phyloP scores from a whole-genome alignment of 2,888 invertebrate genomes.

The Acrocyrtus sp. region DNA sequence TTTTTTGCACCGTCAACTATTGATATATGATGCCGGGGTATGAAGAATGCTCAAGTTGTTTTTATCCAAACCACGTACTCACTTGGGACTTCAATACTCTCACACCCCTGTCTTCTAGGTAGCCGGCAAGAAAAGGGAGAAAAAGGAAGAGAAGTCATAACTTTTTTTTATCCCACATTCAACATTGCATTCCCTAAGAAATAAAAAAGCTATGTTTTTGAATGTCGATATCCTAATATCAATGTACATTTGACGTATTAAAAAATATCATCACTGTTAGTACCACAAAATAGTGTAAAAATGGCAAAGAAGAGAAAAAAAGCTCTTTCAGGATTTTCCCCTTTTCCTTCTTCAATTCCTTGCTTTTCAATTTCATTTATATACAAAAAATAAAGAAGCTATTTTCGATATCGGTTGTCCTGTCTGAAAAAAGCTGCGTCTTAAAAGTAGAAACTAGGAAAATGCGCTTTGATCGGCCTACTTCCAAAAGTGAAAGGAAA shows the following conservation, averaged over 20 bases:
- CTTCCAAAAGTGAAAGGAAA: background rate
- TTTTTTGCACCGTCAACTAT: conserved; percentile 8
- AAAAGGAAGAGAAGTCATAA: conserved; percentile 3
- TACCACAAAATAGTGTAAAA: no score
- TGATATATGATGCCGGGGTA: conserved; percentile 27
- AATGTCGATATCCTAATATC: no score
- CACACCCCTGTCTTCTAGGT: no score
- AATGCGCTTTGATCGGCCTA: conserved; percentile 1
- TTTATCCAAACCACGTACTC: conserved; percentile 42
- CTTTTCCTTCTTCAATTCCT: background rate
- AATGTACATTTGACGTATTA: no score
- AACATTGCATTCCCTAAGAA: no score
- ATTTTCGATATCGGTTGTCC: conserved; percentile 4
- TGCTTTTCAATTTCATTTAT: conserved; percentile 9
- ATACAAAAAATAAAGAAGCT: no score
- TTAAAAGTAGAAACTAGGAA: background rate
- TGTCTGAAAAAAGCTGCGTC: no score
- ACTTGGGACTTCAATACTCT: conserved; percentile 28
- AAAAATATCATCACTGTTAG: background rate
- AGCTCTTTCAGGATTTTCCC: background rate
- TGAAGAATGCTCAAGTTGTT: conserved; percentile 33
- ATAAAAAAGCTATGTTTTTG: no score
- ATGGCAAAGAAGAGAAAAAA: background rate
- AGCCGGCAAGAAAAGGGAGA: conserved; percentile 3
- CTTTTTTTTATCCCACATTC: no score